Evolutionary conservation across 30 jellyfish, hydroid and myxozoan genomes (phyloP), one percentile per base, ranked within the genome.

Genomic region (Aurelia aurita): DNA sequence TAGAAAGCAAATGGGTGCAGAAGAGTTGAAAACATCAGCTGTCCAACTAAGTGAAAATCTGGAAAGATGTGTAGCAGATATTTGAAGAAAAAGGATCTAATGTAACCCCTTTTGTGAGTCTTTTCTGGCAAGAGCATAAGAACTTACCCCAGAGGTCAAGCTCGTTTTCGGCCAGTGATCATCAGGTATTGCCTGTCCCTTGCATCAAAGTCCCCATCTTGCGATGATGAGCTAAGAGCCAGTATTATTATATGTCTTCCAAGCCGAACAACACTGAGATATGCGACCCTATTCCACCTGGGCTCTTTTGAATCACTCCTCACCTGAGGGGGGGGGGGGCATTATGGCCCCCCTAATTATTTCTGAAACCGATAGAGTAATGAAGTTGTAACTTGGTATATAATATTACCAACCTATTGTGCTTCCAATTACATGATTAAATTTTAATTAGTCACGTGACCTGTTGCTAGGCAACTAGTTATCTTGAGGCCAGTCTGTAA

Each of bases 101-200:
- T 72, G 84, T 72, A 35, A 32, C 84, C 73, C 84, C 84, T 22
- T 72, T 72, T 27, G 43, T 72, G 84, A 72, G 27, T n/a, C 76
- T 72, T 8, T 72, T 72, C 73, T 72, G 84, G 84, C 68, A 72
- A 45, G 84, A 72, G 84, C 84, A 72, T 10, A 72, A n/a, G 35
- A 72, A 72, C 29, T 27, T 72, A 28, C 51, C 19, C 15, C 51
- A 45, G 20, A 72, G 68, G 23, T 31, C 84, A 20, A 72, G 84
- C 84, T 21, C 72, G 73, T 7, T 72, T 21, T 45, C 31, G 43
- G 31, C 76, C 25, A 72, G 43, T 72, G 84, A 72, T 72, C 35
- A 31, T 72, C 34, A 32, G 84, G 18, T 72, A 72, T 72, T 32
- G 84, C 27, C 73, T 72, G 73, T 72, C 84, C 39, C 84, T 72